Evolutionary conservation across 2,888 invertebrate genomes (phyloP).

Genomic region (Heteromurus nitidus): DNA sequence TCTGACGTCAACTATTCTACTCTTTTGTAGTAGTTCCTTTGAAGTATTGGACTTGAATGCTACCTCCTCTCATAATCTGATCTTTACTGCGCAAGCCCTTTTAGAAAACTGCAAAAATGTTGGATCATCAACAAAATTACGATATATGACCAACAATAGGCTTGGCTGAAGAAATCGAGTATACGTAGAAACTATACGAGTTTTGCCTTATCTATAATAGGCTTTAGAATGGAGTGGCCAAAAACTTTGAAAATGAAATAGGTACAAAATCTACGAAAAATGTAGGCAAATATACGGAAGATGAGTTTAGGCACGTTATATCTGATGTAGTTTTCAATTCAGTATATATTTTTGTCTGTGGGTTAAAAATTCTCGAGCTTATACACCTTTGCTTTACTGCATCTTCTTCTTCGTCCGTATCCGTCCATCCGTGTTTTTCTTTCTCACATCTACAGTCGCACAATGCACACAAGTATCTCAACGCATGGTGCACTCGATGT

Average conservation of each 20-base stretch:
- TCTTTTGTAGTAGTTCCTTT: constrained; percentile 15
- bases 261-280: no score
- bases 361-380: background rate
- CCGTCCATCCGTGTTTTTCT: constrained; percentile 6
- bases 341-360: no score
- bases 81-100: background rate
- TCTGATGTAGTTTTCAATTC: background rate
- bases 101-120: constrained; percentile 20
- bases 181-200: constrained; percentile 7
- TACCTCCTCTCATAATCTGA: background rate
- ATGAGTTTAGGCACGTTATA: background rate
- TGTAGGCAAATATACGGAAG: no score
- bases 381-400: background rate
- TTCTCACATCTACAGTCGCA: background rate
- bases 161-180: constrained; percentile 22
- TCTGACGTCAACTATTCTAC: background rate
- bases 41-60: background rate
- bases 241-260: background rate
- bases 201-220: constrained; percentile 31
- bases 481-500: background rate
- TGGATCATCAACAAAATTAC: constrained; percentile 51
- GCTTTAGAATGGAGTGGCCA: background rate
- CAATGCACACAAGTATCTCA: background rate
- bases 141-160: constrained; percentile 27
- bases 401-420: constrained; percentile 15